Conservation (phyloP, 2,888 invertebrate genomes). For the Tetragonisca angustula region DNA sequence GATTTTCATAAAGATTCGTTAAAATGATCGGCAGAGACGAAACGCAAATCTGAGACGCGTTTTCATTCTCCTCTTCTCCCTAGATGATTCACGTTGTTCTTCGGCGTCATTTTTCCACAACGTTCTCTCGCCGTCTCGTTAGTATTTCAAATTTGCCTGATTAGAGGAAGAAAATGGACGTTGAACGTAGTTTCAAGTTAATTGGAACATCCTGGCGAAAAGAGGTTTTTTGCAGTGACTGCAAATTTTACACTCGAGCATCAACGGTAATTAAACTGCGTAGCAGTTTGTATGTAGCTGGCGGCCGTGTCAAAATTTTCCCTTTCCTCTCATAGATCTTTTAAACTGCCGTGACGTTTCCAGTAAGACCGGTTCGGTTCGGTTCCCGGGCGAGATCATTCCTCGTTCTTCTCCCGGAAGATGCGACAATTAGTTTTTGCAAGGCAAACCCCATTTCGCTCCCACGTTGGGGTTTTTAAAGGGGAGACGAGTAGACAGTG, state of each 20-base stretch:
- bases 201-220: conserved; percentile 44
- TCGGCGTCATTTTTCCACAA: neutral
- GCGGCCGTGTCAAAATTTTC: conserved; percentile 30
- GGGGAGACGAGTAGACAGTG: neutral
- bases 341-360: conserved; percentile 7
- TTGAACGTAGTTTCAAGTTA: conserved; percentile 40
- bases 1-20: neutral
- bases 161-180: conserved; percentile 6
- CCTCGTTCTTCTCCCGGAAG: conserved; percentile 19
- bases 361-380: conserved; percentile 5
- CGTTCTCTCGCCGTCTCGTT: neutral
- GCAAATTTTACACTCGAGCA: conserved; percentile 76
- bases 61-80: neutral
- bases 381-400: neutral
- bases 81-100: neutral
- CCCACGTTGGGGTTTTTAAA: conserved; percentile 4
- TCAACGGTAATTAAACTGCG: conserved; percentile 77
- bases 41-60: neutral
- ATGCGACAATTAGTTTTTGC: conserved; percentile 47
- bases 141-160: conserved; percentile 3
- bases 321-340: conserved; percentile 32
- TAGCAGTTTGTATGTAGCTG: conserved; percentile 34
- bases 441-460: conserved; percentile 16
- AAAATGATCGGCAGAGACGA: neutral
- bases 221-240: conserved; percentile 64